phyloP scores from a whole-genome alignment of 2,113 vertebrate species.

The Spilogale gracilis region DNA sequence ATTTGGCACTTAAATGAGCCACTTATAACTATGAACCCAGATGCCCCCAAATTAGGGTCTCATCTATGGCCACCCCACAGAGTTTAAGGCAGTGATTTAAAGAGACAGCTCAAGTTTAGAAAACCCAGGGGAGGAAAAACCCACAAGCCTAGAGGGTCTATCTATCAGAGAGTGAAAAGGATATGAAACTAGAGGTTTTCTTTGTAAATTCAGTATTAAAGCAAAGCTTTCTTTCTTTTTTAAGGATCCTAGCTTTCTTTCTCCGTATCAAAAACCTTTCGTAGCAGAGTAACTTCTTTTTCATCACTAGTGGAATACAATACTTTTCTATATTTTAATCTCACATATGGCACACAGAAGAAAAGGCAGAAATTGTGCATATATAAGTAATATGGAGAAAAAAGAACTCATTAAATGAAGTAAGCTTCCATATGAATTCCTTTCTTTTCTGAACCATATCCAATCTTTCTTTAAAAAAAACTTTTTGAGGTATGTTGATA shows the following conservation, averaged over 20 bases:
- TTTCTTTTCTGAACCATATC: not conserved
- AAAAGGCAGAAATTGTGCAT: slow-evolving; percentile 25
- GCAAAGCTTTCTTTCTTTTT: not conserved
- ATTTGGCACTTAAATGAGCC: not conserved
- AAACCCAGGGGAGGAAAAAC: not conserved
- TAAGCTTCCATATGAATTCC: not conserved
- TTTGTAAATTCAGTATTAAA: not conserved
- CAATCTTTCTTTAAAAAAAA: not conserved
- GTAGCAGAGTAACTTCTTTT: not conserved
- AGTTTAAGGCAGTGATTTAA: slow-evolving; percentile 27
- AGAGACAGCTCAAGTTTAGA: not conserved
- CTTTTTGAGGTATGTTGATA: not conserved
- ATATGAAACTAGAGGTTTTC: not conserved
- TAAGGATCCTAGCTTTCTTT: not conserved
- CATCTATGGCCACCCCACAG: not conserved
- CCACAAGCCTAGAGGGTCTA: not conserved
- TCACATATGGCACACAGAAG: not conserved
- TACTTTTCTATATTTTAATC: slow-evolving; percentile 5
- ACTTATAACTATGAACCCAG: not conserved
- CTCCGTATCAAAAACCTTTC: not conserved
- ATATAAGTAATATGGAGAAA: slow-evolving; percentile 6
- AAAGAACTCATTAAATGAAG: slow-evolving; percentile 27
- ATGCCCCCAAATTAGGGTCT: not conserved
- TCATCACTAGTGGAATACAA: not conserved
- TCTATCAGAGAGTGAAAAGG: not conserved